phyloP scores from a whole-genome alignment of 2,113 vertebrate genomes.

The Crypturellus undulatus region DNA sequence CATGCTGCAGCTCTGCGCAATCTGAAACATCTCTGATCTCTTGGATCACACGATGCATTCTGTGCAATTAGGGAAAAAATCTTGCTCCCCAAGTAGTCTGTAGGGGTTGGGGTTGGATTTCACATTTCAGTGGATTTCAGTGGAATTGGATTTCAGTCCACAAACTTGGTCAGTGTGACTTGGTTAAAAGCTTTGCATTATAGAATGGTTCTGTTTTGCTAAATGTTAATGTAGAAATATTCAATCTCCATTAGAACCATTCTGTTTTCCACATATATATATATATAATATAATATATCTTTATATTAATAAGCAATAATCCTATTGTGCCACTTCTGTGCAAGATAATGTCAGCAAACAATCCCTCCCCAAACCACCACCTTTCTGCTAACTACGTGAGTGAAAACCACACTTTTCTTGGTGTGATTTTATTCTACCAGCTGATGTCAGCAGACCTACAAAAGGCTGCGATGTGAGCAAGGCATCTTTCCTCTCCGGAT shows the following conservation, averaged over 20 bases:
- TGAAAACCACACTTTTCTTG: not conserved
- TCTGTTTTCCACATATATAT: not conserved
- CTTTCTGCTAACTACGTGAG: not conserved
- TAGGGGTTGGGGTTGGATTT: not conserved
- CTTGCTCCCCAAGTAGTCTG: not conserved
- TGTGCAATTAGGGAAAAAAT: not conserved
- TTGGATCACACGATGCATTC: not conserved
- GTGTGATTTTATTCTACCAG: not conserved
- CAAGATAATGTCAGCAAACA: not conserved
- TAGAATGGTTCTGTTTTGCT: not conserved
- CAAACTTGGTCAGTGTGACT: not conserved
- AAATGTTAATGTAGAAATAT: not conserved
- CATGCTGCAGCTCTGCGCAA: not conserved
- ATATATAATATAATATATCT: not conserved
- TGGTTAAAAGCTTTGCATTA: not conserved
- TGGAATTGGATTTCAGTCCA: not conserved
- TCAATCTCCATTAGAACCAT: not conserved
- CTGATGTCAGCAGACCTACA: not conserved
- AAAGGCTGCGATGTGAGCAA: accelerated
- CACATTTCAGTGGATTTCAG: not conserved
- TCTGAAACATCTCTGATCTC: not conserved
- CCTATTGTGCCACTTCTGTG: not conserved
- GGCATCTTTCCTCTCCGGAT: not conserved
- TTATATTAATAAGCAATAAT: not conserved
- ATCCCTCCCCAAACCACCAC: not conserved